Evolutionary conservation across 1,140 invertebrate genomes (phyloP).

Genomic region (Venustaconcha ellipsiformis): DNA sequence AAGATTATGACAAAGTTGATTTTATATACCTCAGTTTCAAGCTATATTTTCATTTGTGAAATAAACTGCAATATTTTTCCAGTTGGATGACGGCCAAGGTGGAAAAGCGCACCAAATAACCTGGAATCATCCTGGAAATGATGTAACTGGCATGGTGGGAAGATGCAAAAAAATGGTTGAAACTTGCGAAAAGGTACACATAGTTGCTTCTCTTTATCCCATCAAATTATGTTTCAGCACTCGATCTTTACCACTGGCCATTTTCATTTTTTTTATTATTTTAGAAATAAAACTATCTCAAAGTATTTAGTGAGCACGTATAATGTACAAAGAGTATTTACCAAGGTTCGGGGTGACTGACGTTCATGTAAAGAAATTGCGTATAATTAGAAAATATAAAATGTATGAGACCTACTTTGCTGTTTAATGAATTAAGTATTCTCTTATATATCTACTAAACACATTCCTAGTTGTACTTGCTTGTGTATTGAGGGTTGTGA

Average conservation of each 20-base stretch:
- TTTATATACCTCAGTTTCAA: too few relatives aligned
- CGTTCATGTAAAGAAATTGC: neutral
- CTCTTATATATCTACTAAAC: too few relatives aligned
- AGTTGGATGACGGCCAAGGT: constrained; percentile 34
- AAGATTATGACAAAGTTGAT: too few relatives aligned
- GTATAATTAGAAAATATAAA: neutral
- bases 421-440: too few relatives aligned
- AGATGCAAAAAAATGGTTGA: constrained; percentile 44
- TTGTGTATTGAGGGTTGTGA: too few relatives aligned
- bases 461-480: too few relatives aligned
- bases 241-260: neutral
- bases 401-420: too few relatives aligned
- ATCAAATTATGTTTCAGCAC: neutral
- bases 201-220: neutral
- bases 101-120: constrained; percentile 25
- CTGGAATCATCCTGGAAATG: constrained; percentile 53
- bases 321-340: neutral
- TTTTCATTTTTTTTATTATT: neutral
- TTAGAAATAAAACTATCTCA: neutral
- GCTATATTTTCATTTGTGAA: too few relatives aligned
- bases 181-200: constrained; percentile 42
- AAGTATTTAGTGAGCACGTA: neutral
- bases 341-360: neutral
- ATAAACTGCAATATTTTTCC: neutral
- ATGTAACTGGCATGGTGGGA: constrained; percentile 50